These are phyloP conservation scores for Bicyclus anynana DNA, from an alignment of 1,140 invertebrate genomes.

Conservation along the genomic window DNA sequence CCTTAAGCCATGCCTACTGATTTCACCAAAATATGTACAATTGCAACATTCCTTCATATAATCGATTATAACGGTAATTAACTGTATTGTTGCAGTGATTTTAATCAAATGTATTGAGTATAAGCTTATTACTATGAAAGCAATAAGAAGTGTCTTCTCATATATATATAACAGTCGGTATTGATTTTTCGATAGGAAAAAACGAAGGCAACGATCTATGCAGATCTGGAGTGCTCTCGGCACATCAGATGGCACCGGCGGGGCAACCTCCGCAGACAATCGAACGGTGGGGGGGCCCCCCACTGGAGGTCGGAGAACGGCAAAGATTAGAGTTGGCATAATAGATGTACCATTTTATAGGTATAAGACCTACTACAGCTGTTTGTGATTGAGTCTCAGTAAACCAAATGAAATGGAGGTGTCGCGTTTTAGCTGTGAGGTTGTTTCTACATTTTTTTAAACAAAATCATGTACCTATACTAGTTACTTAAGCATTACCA, in stretches of 20 bases:
- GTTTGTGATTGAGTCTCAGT: too few species aligned
- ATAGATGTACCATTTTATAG: background rate
- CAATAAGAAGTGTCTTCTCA: conserved; percentile 63
- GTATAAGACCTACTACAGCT: background rate
- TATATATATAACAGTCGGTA: conserved; percentile 71
- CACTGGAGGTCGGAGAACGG: conserved; percentile 56
- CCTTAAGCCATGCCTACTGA: background rate
- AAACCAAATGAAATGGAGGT: too few species aligned
- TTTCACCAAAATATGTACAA: too few species aligned
- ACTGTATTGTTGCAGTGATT: background rate
- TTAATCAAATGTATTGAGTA: conserved; percentile 16
- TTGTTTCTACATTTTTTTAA: too few species aligned
- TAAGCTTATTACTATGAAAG: conserved; percentile 26
- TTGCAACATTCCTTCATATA: too few species aligned
- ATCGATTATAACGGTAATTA: background rate
- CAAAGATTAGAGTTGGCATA: conserved; percentile 52
- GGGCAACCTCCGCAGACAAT: conserved; percentile 75
- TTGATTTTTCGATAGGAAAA: conserved; percentile 77
- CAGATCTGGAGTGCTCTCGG: conserved; percentile 76
- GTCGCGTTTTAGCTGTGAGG: too few species aligned
- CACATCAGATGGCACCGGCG: conserved; percentile 76
- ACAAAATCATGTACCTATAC: too few species aligned
- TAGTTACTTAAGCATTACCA: too few species aligned
- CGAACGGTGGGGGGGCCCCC: conserved; percentile 66
- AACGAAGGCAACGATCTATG: conserved; percentile 77